phyloP scores from a whole-genome alignment of 2,797 vertebrate genomes.

The Lithobates sylvaticus region DNA sequence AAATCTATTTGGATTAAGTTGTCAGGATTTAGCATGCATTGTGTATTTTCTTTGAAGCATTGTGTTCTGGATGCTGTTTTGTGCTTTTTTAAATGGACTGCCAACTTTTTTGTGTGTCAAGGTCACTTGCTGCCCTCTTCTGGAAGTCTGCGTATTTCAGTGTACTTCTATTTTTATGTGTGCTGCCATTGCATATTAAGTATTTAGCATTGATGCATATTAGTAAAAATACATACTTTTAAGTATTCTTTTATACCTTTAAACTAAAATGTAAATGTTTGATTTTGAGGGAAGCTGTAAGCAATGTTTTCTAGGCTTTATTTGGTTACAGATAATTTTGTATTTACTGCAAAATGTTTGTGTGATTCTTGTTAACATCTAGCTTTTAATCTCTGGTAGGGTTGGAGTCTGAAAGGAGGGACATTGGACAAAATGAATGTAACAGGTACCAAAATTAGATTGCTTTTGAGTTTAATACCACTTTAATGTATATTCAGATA shows the following conservation, averaged over 20 bases:
- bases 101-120: constrained; percentile 19
- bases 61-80: neutral
- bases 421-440: neutral
- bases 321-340: neutral
- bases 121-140: constrained; percentile 47
- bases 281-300: too few species aligned
- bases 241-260: too few species aligned
- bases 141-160: constrained; percentile 9
- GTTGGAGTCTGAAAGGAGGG: neutral
- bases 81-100: neutral
- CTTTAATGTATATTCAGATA: too few species aligned
- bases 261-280: too few species aligned
- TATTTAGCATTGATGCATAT: too few species aligned
- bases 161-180: too few species aligned
- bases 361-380: too few species aligned
- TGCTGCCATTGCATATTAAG: too few species aligned
- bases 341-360: neutral
- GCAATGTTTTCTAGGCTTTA: neutral
- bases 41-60: neutral
- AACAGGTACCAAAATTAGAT: neutral
- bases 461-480: too few species aligned
- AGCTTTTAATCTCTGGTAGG: neutral
- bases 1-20: constrained; percentile 1
- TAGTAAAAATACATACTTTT: too few species aligned
- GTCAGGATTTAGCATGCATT: neutral